Conservation (phyloP, 2,888 invertebrate species). For the Nemurella pictetii region DNA sequence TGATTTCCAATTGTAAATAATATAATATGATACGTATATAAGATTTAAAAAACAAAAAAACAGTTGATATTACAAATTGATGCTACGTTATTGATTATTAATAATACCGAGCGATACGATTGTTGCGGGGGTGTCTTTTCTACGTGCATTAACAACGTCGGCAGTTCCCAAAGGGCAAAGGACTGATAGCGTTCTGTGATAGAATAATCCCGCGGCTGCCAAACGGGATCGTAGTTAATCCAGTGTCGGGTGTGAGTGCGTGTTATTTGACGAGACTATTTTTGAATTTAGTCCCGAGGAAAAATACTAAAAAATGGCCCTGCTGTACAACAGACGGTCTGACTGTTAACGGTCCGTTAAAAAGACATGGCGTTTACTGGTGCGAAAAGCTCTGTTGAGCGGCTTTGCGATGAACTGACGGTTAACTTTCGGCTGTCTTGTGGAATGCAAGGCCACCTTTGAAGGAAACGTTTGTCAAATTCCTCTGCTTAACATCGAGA, state of each 20-base stretch:
- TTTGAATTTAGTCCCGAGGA: neutral
- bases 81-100: neutral
- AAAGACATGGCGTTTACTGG: no score
- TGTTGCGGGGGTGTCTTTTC: conserved; percentile 32
- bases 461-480: neutral
- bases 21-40: conserved; percentile 23
- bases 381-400: neutral
- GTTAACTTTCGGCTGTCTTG: neutral
- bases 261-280: neutral
- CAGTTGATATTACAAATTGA: neutral
- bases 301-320: neutral
- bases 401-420: neutral
- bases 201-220: conserved; percentile 34
- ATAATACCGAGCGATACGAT: conserved; percentile 36
- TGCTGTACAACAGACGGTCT: neutral
- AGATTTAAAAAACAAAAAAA: neutral
- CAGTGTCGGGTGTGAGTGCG: conserved; percentile 34
- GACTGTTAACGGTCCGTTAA: neutral
- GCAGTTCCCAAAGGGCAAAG: conserved; percentile 40
- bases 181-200: conserved; percentile 43
- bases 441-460: neutral
- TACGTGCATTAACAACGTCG: conserved; percentile 11
- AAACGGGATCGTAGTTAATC: conserved; percentile 36
- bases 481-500: neutral
- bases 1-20: conserved; percentile 36